phyloP scores from a whole-genome alignment of 2,888 invertebrate genomes.

The Cordilura impudica region DNA sequence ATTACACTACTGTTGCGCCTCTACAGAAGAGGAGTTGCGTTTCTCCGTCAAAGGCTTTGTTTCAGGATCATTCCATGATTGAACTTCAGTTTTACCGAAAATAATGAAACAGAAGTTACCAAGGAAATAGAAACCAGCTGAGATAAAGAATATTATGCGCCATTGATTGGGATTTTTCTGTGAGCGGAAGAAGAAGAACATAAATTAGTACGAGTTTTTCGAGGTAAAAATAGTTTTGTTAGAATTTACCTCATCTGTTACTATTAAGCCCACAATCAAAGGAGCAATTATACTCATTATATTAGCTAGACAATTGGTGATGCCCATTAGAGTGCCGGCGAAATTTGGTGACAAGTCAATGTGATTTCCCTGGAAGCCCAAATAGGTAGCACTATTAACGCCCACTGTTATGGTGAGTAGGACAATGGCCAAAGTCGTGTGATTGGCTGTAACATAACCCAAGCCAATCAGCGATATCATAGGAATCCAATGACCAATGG shows the following conservation, averaged over 20 bases:
- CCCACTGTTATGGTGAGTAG: constrained; percentile 87
- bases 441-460: constrained; percentile 78
- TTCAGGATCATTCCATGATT: constrained; percentile 80
- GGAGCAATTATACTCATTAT: constrained; percentile 89
- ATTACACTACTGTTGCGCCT: too few relatives aligned
- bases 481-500: constrained; percentile 83
- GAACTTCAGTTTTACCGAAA: constrained; percentile 79
- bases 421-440: constrained; percentile 80
- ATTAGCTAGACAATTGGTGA: constrained; percentile 88
- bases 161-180: constrained; percentile 82
- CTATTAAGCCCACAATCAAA: constrained; percentile 83
- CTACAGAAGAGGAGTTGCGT: too few relatives aligned
- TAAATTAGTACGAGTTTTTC: not conserved
- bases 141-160: constrained; percentile 79
- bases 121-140: constrained; percentile 78
- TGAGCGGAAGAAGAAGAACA: constrained; percentile 64
- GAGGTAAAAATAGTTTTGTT: not conserved
- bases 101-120: constrained; percentile 79
- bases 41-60: constrained; percentile 63
- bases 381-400: constrained; percentile 85
- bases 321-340: constrained; percentile 89
- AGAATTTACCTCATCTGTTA: constrained; percentile 82
- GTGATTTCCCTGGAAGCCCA: constrained; percentile 89
- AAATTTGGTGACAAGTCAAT: constrained; percentile 91
- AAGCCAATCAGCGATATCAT: constrained; percentile 83